Percentiles rank a stretch among this genome's conserved stretches.
Evolutionary conservation across 2,113 vertebrate species (phyloP).

Genomic region (Oreochromis aureus): DNA sequence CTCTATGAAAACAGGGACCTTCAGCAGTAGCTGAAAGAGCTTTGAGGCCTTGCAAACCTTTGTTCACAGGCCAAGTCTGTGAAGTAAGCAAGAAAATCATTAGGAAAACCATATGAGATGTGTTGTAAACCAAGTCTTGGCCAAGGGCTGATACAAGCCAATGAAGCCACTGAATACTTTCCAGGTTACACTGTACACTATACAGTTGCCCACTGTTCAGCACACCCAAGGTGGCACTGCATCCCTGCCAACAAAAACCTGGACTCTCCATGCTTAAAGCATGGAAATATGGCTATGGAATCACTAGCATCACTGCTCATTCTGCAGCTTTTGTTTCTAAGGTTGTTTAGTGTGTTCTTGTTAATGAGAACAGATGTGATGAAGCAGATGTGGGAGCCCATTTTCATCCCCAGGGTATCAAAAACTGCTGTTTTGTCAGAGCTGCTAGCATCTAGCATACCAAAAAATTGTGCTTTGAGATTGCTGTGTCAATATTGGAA

Average conservation of each 20-base stretch:
- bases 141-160: neutral
- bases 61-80: conserved; percentile 2
- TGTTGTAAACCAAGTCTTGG: neutral
- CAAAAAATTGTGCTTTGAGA: neutral
- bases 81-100: conserved; percentile 33
- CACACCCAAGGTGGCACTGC: neutral
- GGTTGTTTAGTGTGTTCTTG: neutral
- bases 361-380: neutral
- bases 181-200: neutral
- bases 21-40: conserved; percentile 21
- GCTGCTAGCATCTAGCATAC: neutral
- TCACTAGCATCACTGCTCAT: neutral
- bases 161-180: neutral
- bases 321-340: neutral
- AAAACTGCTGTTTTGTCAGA: neutral
- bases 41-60: conserved; percentile 22
- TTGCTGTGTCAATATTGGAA: neutral
- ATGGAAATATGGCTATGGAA: neutral
- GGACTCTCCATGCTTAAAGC: neutral
- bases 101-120: conserved; percentile 13
- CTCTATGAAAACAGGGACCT: neutral
- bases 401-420: neutral
- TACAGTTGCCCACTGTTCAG: neutral
- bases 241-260: neutral
- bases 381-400: neutral